Conservation (phyloP, 2,888 invertebrate genomes). For the Xestia ashworthii region DNA sequence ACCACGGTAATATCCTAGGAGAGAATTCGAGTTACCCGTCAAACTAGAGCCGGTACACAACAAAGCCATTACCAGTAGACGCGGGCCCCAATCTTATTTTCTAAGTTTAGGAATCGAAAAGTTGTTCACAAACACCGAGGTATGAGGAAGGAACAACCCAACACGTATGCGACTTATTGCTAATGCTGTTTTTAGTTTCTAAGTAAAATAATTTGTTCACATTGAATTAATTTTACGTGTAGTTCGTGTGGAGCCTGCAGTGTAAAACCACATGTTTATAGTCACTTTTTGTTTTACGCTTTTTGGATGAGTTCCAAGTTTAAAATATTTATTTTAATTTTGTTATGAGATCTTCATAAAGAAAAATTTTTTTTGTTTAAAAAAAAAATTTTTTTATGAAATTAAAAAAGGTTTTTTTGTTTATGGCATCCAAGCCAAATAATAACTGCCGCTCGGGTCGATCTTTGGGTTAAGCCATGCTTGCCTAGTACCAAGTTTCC, state of each 20-base stretch:
- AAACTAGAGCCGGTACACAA: conserved; percentile 83
- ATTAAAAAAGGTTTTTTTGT: no score
- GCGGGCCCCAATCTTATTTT: conserved; percentile 81
- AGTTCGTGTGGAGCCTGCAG: conserved; percentile 46
- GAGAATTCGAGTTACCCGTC: conserved; percentile 79
- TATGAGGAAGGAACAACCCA: conserved; percentile 58
- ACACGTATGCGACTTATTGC: conserved; percentile 38
- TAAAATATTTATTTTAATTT: conserved; percentile 50
- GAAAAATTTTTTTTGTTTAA: conserved; percentile 6
- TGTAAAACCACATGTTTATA: conserved; percentile 57
- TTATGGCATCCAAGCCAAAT: no score
- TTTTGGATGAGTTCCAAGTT: conserved; percentile 63
- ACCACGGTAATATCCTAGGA: conserved; percentile 78
- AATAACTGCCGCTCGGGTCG: no score
- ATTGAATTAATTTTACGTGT: conserved; percentile 51
- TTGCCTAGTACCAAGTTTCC: no score
- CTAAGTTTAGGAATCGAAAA: conserved; percentile 79
- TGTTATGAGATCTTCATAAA: conserved; percentile 22
- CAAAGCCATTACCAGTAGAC: conserved; percentile 84
- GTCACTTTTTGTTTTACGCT: conserved; percentile 51
- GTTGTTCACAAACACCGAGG: conserved; percentile 71
- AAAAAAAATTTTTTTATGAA: conserved; percentile 16
- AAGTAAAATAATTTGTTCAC: conserved; percentile 31
- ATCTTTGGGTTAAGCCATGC: no score
- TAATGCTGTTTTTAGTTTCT: conserved; percentile 39